Evolutionary conservation across 2,888 invertebrate species (phyloP).

Genomic region (Stenodema calcarata): DNA sequence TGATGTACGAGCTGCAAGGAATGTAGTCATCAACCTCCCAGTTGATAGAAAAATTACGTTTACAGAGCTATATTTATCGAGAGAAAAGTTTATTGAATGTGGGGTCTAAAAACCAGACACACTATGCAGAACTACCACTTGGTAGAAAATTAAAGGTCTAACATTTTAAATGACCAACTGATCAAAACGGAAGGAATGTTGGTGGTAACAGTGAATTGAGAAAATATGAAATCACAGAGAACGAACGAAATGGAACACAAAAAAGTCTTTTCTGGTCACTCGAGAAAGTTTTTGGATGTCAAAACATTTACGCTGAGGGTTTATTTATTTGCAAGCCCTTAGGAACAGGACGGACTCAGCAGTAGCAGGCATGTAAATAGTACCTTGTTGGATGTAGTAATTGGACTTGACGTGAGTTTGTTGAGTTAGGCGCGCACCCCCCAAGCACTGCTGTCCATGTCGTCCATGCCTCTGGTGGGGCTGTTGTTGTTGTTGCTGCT

Average conservation of each 20-base stretch:
- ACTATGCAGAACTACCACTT: no score
- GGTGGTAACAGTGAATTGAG: no score
- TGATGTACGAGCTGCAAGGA: no score
- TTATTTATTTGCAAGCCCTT: not conserved
- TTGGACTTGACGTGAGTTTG: slow-evolving; percentile 27
- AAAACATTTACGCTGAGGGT: not conserved
- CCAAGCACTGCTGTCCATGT: slow-evolving; percentile 30
- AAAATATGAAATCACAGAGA: not conserved
- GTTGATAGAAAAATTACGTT: no score
- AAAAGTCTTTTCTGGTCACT: not conserved
- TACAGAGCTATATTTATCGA: no score
- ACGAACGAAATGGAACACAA: not conserved
- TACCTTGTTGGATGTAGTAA: slow-evolving; percentile 43
- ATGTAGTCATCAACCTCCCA: no score
- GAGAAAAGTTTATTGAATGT: no score
- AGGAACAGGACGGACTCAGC: not conserved
- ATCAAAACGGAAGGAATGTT: no score
- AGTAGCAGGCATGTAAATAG: not conserved
- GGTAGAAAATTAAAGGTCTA: no score
- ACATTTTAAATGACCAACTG: no score
- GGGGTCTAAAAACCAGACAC: no score
- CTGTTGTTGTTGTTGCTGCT: slow-evolving; percentile 26
- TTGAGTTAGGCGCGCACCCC: not conserved
- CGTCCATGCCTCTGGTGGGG: slow-evolving; percentile 29
- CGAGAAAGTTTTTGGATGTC: not conserved